Base-by-base conservation (phyloP, 1,140 invertebrate species). In the Drosophila kanapiae region DNA sequence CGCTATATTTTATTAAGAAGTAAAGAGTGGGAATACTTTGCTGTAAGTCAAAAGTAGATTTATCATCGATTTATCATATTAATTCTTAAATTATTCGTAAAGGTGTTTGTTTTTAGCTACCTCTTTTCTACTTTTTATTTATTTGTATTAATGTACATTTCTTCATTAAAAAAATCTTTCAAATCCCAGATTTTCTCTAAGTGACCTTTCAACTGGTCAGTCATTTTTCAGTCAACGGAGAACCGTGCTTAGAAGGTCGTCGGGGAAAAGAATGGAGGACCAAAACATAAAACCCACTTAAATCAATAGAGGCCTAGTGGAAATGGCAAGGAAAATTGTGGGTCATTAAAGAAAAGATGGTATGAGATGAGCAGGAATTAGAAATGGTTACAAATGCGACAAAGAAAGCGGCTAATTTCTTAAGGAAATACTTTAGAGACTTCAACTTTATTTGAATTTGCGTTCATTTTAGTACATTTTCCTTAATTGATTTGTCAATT, bases 271-370 rank as follows among this genome's bases (percentile, higher is more conserved):
- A 72, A 72, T 42, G 37, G 14, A 72, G 16, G 65, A 71, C 37
- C 43, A 37, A 72, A 72, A 71, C 69, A 72, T 72, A 72, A 59
- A 72, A 71, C 69, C 69, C 67, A 42, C 69, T 59, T 72, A 59
- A 72, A 72, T 72, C 69, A 71, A 72, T 72, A 71, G 42, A 45
- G 7, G 13, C 18, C 11, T 11, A 18, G 37, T 18, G 53, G 29
- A 40, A 67, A 67, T 67, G 63, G 38, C 63, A 45, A 16, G 8
- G 33, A 37, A 61, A 57, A 33, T 61, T 61, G 58, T 61, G 43
- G 58, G 58, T 51, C 58, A 53, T 61, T 42, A 29, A 42, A 40
- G 56, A 23, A 31, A 42, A 64, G 18, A 47, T 38, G 35, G 35
- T 11, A 40, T 48, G 43, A 33, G 60, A 48, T 64, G 37, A 60